phyloP scores from a whole-genome alignment of 2,888 invertebrate species.

The Drosophila neotestacea region DNA sequence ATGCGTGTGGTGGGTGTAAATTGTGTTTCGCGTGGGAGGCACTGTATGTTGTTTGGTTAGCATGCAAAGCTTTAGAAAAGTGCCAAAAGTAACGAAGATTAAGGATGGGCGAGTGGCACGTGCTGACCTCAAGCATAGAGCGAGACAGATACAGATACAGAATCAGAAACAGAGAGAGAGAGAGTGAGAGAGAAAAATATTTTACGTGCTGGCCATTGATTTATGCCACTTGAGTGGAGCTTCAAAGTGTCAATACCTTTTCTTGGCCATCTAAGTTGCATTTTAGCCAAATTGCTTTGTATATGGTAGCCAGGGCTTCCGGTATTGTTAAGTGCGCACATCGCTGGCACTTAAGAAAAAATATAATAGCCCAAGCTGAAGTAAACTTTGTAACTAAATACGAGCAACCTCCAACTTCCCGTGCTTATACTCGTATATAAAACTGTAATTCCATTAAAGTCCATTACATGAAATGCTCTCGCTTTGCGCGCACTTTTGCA shows the following conservation, averaged over 20 bases:
- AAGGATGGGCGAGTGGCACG: slow-evolving; percentile 76
- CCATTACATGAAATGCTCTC: slow-evolving; percentile 77
- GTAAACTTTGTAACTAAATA: slow-evolving; percentile 80
- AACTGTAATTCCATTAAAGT: slow-evolving; percentile 81
- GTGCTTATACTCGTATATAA: slow-evolving; percentile 56
- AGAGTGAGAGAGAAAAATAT: slow-evolving; percentile 53
- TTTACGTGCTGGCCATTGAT: slow-evolving; percentile 78
- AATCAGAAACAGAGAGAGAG: background rate
- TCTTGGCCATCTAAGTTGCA: slow-evolving; percentile 59
- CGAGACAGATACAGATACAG: background rate
- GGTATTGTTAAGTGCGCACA: slow-evolving; percentile 79
- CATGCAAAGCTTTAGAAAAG: slow-evolving; percentile 77
- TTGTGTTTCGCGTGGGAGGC: slow-evolving; percentile 10
- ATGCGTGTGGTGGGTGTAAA: slow-evolving; percentile 15
- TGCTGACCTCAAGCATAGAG: slow-evolving; percentile 64
- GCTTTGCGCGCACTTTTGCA: slow-evolving; percentile 33
- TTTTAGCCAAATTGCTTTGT: slow-evolving; percentile 77
- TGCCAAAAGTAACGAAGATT: slow-evolving; percentile 82
- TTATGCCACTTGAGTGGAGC: slow-evolving; percentile 77
- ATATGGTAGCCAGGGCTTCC: slow-evolving; percentile 59
- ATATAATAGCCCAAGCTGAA: slow-evolving; percentile 75
- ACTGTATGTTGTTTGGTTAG: slow-evolving; percentile 63
- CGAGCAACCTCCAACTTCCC: slow-evolving; percentile 44
- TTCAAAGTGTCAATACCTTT: slow-evolving; percentile 76
- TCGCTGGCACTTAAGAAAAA: slow-evolving; percentile 73